Evolutionary conservation across 2,797 vertebrate species (phyloP).

Genomic region (Poeciliopsis infans): DNA sequence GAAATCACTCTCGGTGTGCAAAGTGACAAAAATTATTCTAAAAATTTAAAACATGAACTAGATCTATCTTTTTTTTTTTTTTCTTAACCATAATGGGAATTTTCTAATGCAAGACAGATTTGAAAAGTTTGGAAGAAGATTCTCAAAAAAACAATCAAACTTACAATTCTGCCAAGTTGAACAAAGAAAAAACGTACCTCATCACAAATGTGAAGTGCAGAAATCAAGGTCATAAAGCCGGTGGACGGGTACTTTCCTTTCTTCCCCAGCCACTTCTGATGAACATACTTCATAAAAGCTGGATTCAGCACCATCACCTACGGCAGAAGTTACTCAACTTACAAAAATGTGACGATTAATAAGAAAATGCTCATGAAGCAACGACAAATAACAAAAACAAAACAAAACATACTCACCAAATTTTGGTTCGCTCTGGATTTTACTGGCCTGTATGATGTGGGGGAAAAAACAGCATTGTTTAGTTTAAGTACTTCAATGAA

Average conservation of each 20-base stretch:
- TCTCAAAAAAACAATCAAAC: no score
- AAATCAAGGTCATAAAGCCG: slow-evolving; percentile 41
- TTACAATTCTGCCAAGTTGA: neutral
- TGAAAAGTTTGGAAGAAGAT: no score
- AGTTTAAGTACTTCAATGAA: neutral
- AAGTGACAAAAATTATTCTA: no score
- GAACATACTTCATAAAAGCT: slow-evolving; percentile 47
- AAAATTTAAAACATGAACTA: no score
- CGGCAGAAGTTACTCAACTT: neutral
- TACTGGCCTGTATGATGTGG: slow-evolving; percentile 6
- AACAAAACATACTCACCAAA: slow-evolving; percentile 34
- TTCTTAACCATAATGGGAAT: no score
- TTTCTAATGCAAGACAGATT: no score
- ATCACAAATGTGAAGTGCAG: slow-evolving; percentile 3
- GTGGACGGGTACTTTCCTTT: slow-evolving; percentile 46
- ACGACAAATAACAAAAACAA: neutral
- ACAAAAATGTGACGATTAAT: neutral
- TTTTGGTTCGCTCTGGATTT: slow-evolving; percentile 30
- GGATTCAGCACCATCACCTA: slow-evolving; percentile 53
- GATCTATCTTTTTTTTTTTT: no score
- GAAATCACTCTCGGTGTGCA: no score
- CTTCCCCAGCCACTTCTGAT: slow-evolving; percentile 26
- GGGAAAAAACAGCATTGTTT: neutral
- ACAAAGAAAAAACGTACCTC: neutral
- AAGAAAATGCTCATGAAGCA: neutral